phyloP scores from a whole-genome alignment of 2,797 vertebrate species.

The Halcyon smyrnensis region DNA sequence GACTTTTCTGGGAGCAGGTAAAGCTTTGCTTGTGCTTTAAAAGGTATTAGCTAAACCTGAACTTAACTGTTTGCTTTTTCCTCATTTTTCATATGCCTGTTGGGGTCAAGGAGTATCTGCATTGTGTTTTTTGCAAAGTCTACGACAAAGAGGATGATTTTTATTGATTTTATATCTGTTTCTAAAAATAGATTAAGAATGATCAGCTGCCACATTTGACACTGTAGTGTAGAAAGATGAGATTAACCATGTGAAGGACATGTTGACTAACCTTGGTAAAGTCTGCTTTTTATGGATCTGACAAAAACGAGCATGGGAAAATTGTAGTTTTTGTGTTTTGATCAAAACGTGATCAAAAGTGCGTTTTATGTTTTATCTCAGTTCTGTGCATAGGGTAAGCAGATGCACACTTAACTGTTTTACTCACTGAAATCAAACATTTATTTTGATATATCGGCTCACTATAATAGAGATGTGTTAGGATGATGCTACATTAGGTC shows the following conservation, averaged over 20 bases:
- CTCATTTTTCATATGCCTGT: not conserved
- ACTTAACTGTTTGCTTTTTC: not conserved
- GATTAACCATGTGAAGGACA: not conserved
- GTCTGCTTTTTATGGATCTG: not conserved
- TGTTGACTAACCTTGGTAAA: not conserved
- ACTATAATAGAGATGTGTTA: not conserved
- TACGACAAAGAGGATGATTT: not conserved
- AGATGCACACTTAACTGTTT: not conserved
- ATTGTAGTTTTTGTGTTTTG: not conserved
- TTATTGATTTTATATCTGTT: not conserved
- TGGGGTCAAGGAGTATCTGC: not conserved
- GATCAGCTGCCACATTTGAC: not conserved
- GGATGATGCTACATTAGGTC: not conserved
- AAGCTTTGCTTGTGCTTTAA: not conserved
- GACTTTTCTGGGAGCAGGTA: not conserved
- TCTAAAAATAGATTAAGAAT: not conserved
- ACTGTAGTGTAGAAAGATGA: not conserved
- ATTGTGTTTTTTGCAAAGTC: not conserved
- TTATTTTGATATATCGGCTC: not conserved
- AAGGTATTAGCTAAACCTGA: not conserved
- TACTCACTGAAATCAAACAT: not conserved
- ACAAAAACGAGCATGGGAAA: not conserved
- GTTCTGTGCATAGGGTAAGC: not conserved
- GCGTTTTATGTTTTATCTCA: not conserved
- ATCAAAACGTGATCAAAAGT: too few relatives aligned